Conservation (phyloP, 2,797 vertebrate species). For the Mico argentatus region DNA sequence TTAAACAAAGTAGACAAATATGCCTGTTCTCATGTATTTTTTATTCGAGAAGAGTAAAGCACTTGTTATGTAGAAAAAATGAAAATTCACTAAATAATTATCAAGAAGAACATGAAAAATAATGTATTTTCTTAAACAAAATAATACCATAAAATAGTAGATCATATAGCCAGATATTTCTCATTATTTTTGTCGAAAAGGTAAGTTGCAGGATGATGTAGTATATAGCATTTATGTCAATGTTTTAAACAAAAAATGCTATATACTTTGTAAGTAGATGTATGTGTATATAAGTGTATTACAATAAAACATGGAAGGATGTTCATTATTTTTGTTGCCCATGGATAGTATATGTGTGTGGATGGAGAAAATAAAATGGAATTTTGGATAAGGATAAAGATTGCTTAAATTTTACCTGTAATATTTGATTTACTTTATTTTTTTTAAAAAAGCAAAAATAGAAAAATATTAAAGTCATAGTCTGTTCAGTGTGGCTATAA, state of each 20-base stretch:
- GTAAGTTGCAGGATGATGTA: neutral
- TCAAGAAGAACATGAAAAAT: neutral
- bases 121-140: neutral
- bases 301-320: neutral
- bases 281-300: neutral
- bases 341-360: neutral
- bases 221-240: neutral
- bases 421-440: neutral
- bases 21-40: neutral
- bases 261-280: neutral
- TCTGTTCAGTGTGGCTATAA: neutral
- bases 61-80: neutral
- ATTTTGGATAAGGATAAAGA: neutral
- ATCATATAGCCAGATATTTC: neutral
- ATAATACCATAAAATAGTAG: neutral
- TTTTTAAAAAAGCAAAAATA: neutral
- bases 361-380: neutral
- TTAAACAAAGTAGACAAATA: neutral
- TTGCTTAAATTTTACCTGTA: neutral
- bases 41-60: neutral
- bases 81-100: neutral
- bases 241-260: neutral
- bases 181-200: neutral
- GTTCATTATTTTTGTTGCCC: neutral
- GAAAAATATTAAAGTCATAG: neutral